Conservation (phyloP, 2,888 invertebrate genomes). For the Hyalella azteca region DNA sequence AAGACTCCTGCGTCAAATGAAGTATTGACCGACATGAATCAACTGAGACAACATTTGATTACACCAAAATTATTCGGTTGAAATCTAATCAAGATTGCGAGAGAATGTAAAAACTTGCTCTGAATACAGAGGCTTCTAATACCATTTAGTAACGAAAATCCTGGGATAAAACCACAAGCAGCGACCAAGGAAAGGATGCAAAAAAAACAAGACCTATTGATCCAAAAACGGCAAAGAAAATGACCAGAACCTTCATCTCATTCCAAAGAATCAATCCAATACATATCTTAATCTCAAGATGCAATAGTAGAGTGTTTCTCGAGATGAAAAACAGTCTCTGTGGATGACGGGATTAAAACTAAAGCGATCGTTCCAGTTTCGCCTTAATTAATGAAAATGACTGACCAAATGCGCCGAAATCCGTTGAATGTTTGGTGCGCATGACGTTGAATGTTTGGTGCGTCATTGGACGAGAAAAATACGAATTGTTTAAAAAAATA, state of each 20-base stretch:
- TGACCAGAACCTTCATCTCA: constrained; percentile 4
- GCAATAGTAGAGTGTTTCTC: background rate
- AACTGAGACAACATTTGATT: too few relatives aligned
- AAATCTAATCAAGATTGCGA: too few relatives aligned
- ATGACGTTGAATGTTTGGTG: too few relatives aligned
- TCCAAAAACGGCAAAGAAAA: background rate
- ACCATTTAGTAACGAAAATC: background rate
- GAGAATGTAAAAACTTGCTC: background rate
- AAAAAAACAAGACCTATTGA: background rate
- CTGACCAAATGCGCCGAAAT: background rate
- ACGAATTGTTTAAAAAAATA: too few relatives aligned
- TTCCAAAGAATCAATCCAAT: background rate
- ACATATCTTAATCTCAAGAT: background rate
- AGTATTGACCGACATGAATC: too few relatives aligned
- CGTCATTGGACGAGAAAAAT: too few relatives aligned
- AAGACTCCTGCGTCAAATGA: too few relatives aligned
- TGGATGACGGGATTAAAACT: background rate
- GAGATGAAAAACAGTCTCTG: background rate
- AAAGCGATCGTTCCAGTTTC: background rate
- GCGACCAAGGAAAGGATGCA: background rate
- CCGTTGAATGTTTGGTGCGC: too few relatives aligned
- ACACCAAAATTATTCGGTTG: too few relatives aligned
- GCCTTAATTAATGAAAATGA: constrained; percentile 1
- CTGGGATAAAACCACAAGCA: background rate
- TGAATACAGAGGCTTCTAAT: background rate